phyloP scores from a whole-genome alignment of 37 sponge, comb jelly and placozoan genomes.

The Oopsacas minuta region DNA sequence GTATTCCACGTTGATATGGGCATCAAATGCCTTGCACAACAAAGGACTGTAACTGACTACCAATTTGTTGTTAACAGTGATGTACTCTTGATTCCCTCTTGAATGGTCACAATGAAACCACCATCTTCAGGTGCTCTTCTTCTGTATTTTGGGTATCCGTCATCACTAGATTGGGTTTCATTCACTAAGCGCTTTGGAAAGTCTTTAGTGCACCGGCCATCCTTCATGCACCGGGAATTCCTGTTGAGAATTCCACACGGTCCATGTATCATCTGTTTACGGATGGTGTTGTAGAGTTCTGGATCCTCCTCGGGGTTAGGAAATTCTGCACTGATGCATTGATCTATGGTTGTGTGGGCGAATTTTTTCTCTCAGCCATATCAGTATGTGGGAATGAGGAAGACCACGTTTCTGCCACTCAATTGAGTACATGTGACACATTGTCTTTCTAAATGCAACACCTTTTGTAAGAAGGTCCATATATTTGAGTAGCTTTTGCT shows the following conservation, averaged over 20 bases:
- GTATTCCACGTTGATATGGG: no score
- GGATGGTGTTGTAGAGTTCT: background rate
- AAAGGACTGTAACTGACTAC: slow-evolving; percentile 37
- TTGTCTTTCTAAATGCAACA: no score
- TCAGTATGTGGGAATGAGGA: no score
- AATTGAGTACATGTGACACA: no score
- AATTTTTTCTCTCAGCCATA: background rate
- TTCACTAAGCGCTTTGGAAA: slow-evolving; percentile 31
- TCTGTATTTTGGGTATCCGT: slow-evolving; percentile 35
- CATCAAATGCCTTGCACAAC: no score
- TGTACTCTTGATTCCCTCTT: background rate
- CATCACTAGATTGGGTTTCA: slow-evolving; percentile 20
- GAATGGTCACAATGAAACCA: background rate
- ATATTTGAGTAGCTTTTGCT: no score
- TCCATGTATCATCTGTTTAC: slow-evolving; percentile 25
- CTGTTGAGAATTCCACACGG: slow-evolving; percentile 21
- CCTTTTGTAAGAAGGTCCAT: no score
- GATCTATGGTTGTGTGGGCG: slow-evolving; percentile 16
- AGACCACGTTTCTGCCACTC: no score
- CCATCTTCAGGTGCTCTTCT: no score
- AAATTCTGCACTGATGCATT: slow-evolving; percentile 26
- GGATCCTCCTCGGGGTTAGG: slow-evolving; percentile 15
- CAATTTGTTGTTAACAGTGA: slow-evolving; percentile 42
- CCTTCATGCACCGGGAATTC: slow-evolving; percentile 27
- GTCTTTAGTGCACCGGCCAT: slow-evolving; percentile 29